Evolutionary conservation across 2,113 vertebrate genomes (phyloP), one percentile per base, ranked within the genome.

Genomic region (Etheostoma cragini): DNA sequence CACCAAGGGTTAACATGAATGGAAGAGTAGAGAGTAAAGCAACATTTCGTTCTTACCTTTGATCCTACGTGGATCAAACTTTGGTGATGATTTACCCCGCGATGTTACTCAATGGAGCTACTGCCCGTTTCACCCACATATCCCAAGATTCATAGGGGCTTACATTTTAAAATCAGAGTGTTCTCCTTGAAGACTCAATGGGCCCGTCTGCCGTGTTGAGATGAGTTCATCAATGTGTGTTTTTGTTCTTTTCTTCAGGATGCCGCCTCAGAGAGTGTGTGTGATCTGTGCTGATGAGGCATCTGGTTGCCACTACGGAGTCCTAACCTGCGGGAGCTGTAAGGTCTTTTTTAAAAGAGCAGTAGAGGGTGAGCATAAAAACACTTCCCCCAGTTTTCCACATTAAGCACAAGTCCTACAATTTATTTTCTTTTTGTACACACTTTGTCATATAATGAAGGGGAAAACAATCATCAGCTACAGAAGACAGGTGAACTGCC

Each of bases 331-430:
- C 74, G 98, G 98, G 69, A 99, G 98, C 90, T 99, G 98, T 90
- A 99, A 99, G 88, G 98, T 99, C 85, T 99, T 99, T 95, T 99
- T 99, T 92, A 99, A 99, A 92, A 96, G 98, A 88, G 98, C 98
- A 5, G 97, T 99, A 69, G 98, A 99, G 97, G 98, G 98, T 99
- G 95, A 90, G 94, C 5, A 42, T 22, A 70, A 4, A 14, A 54
- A 65, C 8, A 26, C 0, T 50, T 53, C 0, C 0, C 1, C 8
- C 5, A 12, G 12, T 33, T 58, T 42, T 42, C 5, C 30, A 63
- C 19, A 45, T 56, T 4, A 54, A 38, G 8, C 13, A 14, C 12
- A 49, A 4, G 5, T 19, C 33, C 0, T 15, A 12, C 2, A 4
- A 46, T 71, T 47, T 8, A 0, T 46, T n/a, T 22, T 3, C 6